These are phyloP conservation scores for Beroe ovata DNA, from an alignment of 37 sponge, comb jelly and placozoan genomes.

Conservation along the genomic window DNA sequence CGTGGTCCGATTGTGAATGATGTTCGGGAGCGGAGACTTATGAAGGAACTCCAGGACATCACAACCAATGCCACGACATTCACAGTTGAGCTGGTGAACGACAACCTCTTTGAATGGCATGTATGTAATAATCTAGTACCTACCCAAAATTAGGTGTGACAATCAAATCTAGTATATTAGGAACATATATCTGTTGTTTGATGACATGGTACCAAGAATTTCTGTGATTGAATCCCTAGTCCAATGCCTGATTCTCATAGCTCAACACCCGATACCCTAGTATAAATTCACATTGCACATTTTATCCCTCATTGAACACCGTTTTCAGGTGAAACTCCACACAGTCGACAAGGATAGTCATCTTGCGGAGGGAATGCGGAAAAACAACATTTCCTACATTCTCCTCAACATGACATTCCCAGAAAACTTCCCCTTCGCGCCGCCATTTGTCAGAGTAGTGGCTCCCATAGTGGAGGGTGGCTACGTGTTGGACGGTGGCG, in stretches of 20 bases:
- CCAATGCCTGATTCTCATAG: too few species aligned
- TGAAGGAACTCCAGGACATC: conserved; percentile 46
- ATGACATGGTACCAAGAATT: too few species aligned
- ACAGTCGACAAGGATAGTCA: conserved; percentile 56
- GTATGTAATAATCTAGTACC: conserved; percentile 2
- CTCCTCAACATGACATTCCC: conserved; percentile 47
- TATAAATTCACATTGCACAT: too few species aligned
- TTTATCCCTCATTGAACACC: too few species aligned
- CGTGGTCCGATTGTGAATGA: conserved; percentile 1
- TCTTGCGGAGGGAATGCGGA: conserved; percentile 31
- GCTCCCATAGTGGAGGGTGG: conserved; percentile 66
- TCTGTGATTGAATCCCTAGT: too few species aligned
- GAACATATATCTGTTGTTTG: too few species aligned
- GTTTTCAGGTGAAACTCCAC: conserved; percentile 50
- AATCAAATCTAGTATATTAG: too few species aligned
- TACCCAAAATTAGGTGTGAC: too few species aligned
- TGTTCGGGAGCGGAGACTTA: conserved; percentile 4
- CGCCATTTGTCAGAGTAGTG: conserved; percentile 40
- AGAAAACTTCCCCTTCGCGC: conserved; percentile 54
- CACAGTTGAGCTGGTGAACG: conserved; percentile 31
- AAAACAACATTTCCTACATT: conserved; percentile 28
- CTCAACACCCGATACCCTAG: too few species aligned
- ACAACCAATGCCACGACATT: conserved; percentile 31
- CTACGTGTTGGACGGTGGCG: conserved; percentile 57
- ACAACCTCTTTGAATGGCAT: conserved; percentile 51